phyloP scores from a whole-genome alignment of 2,888 invertebrate species.

The Eristalinus sepulchralis region DNA sequence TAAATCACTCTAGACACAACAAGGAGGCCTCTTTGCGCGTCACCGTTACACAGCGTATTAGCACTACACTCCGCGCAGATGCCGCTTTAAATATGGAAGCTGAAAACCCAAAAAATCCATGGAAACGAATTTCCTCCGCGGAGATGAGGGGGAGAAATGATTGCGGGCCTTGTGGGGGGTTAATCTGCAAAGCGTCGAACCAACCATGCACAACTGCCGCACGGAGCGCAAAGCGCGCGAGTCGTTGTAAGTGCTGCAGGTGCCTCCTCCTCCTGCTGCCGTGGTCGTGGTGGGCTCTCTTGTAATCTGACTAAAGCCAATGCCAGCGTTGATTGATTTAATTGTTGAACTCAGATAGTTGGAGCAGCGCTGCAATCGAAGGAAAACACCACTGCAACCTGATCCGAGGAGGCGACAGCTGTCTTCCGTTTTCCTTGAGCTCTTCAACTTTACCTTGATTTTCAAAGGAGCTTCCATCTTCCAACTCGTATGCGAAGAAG shows the following conservation, averaged over 20 bases:
- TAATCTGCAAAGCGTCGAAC: conserved; percentile 37
- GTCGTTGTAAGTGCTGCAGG: conserved; percentile 17
- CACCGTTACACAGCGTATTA: conserved; percentile 66
- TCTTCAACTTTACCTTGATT: conserved; percentile 27
- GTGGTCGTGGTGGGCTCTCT: neutral
- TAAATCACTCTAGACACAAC: conserved; percentile 32
- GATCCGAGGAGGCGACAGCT: neutral
- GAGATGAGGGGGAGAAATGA: conserved; percentile 56
- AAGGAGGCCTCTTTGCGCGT: conserved; percentile 33
- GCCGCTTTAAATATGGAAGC: conserved; percentile 69
- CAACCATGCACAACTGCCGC: conserved; percentile 52
- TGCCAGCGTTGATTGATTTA: conserved; percentile 60
- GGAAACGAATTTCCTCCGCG: conserved; percentile 28
- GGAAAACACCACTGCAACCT: conserved; percentile 55
- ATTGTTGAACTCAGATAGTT: conserved; percentile 29
- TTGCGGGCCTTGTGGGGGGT: conserved; percentile 31
- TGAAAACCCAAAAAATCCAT: conserved; percentile 49
- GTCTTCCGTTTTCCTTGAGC: conserved; percentile 22
- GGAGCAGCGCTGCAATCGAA: neutral
- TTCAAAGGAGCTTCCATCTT: neutral
- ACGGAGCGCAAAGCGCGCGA: conserved; percentile 21
- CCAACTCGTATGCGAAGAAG: neutral
- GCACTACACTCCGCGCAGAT: conserved; percentile 53
- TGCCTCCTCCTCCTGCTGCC: conserved; percentile 9
- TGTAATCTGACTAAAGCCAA: conserved; percentile 26